Conservation (phyloP, 2,888 invertebrate genomes). For the Deroplatys truncata region DNA sequence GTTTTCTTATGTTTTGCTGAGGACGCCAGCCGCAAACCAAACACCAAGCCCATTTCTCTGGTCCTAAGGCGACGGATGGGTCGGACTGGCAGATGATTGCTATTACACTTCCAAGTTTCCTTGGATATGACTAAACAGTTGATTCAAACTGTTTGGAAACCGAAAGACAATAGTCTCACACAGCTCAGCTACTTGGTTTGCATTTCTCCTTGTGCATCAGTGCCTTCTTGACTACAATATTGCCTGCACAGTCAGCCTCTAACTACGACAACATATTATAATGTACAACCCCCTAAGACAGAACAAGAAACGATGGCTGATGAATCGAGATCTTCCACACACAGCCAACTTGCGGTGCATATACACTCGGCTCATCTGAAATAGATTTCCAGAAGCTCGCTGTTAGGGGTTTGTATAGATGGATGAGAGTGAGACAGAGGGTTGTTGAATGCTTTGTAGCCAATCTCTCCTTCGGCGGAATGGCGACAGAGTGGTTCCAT, state of each 20-base stretch:
- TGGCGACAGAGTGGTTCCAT: neutral
- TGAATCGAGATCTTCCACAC: constrained; percentile 13
- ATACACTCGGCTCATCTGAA: neutral
- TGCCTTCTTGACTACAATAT: neutral
- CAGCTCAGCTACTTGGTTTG: neutral
- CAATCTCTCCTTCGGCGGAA: neutral
- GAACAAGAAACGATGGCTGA: constrained; percentile 22
- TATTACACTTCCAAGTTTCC: constrained; percentile 17
- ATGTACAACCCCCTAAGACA: constrained; percentile 9
- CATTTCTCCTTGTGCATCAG: neutral
- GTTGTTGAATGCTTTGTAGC: neutral
- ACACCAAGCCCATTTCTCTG: neutral
- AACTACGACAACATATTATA: constrained; percentile 16
- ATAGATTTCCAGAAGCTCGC: constrained; percentile 9
- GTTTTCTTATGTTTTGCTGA: neutral
- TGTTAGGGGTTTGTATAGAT: neutral
- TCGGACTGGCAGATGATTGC: neutral
- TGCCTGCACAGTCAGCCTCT: constrained; percentile 1
- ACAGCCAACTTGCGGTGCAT: neutral
- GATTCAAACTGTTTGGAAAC: constrained; percentile 24
- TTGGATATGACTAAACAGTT: constrained; percentile 20
- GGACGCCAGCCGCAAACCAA: neutral
- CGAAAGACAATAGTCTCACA: constrained; percentile 24
- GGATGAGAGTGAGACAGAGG: neutral
- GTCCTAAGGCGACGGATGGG: neutral